Evolutionary conservation across 2,797 vertebrate species (phyloP).

Genomic region (Champsocephalus gunnari): DNA sequence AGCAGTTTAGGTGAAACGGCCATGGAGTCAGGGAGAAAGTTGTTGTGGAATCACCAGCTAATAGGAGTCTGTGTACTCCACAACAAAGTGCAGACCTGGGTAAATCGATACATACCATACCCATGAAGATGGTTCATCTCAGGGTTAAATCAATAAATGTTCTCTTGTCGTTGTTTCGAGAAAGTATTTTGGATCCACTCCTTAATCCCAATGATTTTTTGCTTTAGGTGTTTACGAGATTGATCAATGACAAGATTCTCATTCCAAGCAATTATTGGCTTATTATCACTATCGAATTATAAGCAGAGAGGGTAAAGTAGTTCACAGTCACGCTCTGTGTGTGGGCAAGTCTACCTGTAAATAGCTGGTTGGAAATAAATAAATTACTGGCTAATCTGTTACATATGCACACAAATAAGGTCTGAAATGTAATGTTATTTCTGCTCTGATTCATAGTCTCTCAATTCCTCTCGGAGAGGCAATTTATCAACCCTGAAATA

Average conservation of each 20-base stretch:
- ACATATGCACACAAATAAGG: not conserved
- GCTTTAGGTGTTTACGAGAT: constrained; percentile 25
- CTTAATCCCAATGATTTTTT: constrained; percentile 28
- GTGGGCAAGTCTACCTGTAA: constrained; percentile 10
- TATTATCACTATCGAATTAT: constrained; percentile 19
- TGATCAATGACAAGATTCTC: constrained; percentile 37
- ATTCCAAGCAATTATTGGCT: constrained; percentile 13
- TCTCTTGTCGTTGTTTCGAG: constrained; percentile 31
- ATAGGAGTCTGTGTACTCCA: constrained; percentile 11
- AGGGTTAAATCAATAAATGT: constrained; percentile 43
- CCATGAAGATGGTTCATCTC: constrained; percentile 38
- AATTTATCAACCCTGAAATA: constrained; percentile 17
- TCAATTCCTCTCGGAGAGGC: constrained; percentile 2
- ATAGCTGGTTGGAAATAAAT: constrained; percentile 5
- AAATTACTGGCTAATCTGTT: not conserved
- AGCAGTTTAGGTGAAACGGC: constrained; percentile 3
- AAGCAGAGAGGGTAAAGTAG: not conserved
- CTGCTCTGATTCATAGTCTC: constrained; percentile 6
- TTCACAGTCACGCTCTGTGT: constrained; percentile 17
- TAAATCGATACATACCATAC: constrained; percentile 45
- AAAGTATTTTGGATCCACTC: constrained; percentile 29
- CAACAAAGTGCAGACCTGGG: constrained; percentile 9
- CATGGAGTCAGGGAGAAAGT: not conserved
- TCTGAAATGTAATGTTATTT: constrained; percentile 6
- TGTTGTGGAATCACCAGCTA: constrained; percentile 18